Evolutionary conservation across 2,888 invertebrate species (phyloP).

Genomic region (Piscicola geometra): DNA sequence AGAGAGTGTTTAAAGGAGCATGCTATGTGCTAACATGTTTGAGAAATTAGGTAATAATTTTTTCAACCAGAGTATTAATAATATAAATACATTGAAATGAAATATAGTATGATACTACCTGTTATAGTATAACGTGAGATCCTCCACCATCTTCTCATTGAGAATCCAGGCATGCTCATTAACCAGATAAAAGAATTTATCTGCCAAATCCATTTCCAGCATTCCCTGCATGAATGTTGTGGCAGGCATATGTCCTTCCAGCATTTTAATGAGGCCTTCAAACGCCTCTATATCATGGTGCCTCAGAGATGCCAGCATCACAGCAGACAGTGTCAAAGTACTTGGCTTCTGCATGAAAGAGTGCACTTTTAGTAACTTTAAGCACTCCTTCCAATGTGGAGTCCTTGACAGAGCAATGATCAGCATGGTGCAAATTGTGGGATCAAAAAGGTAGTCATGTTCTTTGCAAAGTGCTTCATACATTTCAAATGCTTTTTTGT

Average conservation of each 20-base stretch:
- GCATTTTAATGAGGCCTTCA: not conserved
- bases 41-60: too few relatives aligned
- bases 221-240: not conserved
- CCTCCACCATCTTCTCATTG: not conserved
- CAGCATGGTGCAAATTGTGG: not conserved
- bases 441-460: not conserved
- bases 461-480: not conserved
- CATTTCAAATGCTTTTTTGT: not conserved
- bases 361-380: not conserved
- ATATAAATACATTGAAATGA: too few relatives aligned
- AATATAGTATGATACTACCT: not conserved
- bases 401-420: not conserved
- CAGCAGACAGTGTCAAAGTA: not conserved
- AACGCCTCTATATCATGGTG: not conserved
- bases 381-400: slow-evolving; percentile 2
- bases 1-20: too few relatives aligned
- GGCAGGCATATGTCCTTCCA: not conserved
- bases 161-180: not conserved
- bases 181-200: not conserved
- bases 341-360: not conserved
- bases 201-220: not conserved
- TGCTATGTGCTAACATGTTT: too few relatives aligned
- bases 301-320: not conserved
- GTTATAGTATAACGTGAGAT: not conserved
- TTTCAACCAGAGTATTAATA: too few relatives aligned